Base-by-base conservation (phyloP, 2,797 vertebrate genomes). In the Macroramphosus scolopax region DNA sequence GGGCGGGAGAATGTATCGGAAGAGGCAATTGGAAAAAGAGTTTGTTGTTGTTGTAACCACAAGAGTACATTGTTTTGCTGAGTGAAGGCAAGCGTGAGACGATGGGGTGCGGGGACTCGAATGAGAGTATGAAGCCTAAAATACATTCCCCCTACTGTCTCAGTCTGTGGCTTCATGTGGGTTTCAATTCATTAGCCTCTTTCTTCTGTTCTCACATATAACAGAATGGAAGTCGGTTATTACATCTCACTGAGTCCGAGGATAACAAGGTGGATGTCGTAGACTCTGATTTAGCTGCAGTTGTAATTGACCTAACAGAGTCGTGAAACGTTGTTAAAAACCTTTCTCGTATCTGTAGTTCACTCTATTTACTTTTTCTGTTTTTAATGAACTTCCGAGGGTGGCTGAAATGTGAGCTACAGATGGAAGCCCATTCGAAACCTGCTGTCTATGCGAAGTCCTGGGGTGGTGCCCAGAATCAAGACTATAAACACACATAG, bases 401-500 rank as follows among this genome's bases (percentile, higher is more conserved):
- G 57, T 49, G 36, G 30, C 68, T 75, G 73, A 68, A 76, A 73
- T 79, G 72, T 49, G 69, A 66, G 76, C 47, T 72, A 73, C 89
- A 90, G 90, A 91, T 90, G 89, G 89, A 82, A 58, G 77, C 72
- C 77, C 77, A 83, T 90, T 89, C 74, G 63, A 81, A 78, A 82
- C 88, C 89, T 88, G 86, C 88, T 90, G 89, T 89, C 84, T 71
- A 45, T 68, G 72, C 77, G 63, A 78, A 86, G 83, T 88, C 87
- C 87, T 87, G 86, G 68, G 86, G 80, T 83, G 72, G 76, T 78
- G 78, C 84, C 85, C 84, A 82, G 78, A 87, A 86, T 17, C 51
- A 77, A 81, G 38, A 48, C 80, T 40, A 85, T 87, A 87, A 89
- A 87, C 59, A 54, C 51, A 70, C 79, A 77, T 68, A 68, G 50